Conservation (phyloP, 2,888 invertebrate species). For the Diogma glabrata region DNA sequence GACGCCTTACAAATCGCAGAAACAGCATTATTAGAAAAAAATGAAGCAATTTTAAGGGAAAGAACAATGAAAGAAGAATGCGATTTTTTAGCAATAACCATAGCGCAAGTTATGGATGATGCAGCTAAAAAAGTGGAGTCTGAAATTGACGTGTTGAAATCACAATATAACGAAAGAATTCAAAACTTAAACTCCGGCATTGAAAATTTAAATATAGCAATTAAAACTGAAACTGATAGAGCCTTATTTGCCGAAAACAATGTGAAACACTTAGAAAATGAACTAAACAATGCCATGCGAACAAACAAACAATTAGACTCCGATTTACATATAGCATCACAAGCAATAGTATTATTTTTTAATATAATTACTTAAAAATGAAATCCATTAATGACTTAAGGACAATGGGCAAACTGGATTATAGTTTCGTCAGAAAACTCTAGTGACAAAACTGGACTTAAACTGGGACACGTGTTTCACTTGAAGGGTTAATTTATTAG, state of each 20-base stretch:
- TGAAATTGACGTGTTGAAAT: conserved; percentile 46
- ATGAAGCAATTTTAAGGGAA: conserved; percentile 41
- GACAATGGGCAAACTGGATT: no score
- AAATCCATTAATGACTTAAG: no score
- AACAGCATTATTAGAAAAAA: conserved; percentile 44
- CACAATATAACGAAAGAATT: conserved; percentile 46
- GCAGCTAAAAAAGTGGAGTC: conserved; percentile 42
- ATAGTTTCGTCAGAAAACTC: no score
- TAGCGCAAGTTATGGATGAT: conserved; percentile 43
- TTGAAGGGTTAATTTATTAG: no score
- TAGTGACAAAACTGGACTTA: no score
- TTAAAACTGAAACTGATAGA: conserved; percentile 1
- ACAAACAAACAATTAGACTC: conserved; percentile 27
- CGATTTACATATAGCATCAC: conserved; percentile 33
- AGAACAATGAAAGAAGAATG: conserved; percentile 41
- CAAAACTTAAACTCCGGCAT: conserved; percentile 38
- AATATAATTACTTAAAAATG: conserved; percentile 3
- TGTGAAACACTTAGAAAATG: conserved; percentile 25
- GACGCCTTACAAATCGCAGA: conserved; percentile 47
- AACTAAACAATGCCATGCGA: conserved; percentile 23
- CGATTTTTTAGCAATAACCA: conserved; percentile 38
- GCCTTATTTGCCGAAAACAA: conserved; percentile 28
- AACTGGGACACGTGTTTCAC: no score
- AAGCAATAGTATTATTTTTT: conserved; percentile 34
- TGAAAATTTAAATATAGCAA: conserved; percentile 29